These are phyloP conservation scores for Dendrocincla tyrannina DNA, from an alignment of 2,797 vertebrate genomes.

Conservation along the genomic window DNA sequence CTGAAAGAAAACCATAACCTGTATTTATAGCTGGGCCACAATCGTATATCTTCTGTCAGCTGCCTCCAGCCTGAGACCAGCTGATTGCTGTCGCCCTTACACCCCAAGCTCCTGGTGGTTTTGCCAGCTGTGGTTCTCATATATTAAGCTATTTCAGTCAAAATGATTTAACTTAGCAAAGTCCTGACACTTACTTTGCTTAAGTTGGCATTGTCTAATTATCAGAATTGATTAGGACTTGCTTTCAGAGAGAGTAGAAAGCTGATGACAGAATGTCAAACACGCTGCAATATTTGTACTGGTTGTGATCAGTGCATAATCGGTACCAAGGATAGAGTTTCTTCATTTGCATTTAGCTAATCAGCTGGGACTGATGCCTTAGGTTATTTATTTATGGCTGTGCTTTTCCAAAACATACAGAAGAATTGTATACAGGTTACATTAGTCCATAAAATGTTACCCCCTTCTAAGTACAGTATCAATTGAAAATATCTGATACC, in stretches of 20 bases:
- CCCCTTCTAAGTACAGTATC: no score
- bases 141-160: neutral
- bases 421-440: neutral
- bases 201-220: neutral
- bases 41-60: neutral
- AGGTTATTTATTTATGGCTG: neutral
- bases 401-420: neutral
- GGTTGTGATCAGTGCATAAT: neutral
- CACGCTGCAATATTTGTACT: rapidly evolving
- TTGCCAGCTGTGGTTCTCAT: neutral
- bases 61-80: neutral
- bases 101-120: neutral
- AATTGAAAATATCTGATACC: neutral
- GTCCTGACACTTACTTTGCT: neutral
- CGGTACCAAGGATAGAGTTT: neutral
- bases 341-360: neutral
- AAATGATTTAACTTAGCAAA: neutral
- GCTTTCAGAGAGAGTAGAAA: neutral
- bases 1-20: neutral
- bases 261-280: neutral
- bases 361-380: neutral
- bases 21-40: neutral
- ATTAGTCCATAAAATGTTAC: neutral
- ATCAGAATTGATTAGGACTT: neutral
- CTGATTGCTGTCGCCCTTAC: neutral